Conservation (phyloP, 64 coral and sea anemone genomes). For the Dendronephthya gigantea region DNA sequence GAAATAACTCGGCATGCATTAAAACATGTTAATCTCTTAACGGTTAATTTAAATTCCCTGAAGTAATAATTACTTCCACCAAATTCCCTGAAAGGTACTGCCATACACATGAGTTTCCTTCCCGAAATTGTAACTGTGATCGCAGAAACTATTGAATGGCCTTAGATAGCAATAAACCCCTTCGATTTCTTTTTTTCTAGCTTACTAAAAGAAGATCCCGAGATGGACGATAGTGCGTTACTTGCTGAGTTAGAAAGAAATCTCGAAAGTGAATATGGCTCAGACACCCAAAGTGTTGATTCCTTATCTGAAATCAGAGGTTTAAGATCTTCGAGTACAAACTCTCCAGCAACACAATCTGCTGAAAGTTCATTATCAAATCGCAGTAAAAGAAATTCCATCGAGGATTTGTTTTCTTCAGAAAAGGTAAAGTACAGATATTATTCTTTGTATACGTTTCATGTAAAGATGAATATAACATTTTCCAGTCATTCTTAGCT, state of each 20-base stretch:
- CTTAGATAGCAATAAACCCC: no score
- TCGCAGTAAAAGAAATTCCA: constrained; percentile 4
- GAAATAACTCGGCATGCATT: no score
- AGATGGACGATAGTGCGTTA: not conserved
- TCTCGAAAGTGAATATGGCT: constrained; percentile 16
- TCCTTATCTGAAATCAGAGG: not conserved
- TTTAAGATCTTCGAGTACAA: not conserved
- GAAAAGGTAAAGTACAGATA: constrained; percentile 10
- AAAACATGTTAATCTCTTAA: no score
- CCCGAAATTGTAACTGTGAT: no score
- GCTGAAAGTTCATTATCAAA: not conserved
- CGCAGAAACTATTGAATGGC: no score
- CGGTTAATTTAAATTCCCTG: no score
- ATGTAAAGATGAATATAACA: no score
- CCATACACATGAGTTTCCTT: no score
- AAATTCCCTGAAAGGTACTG: no score
- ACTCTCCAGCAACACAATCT: not conserved
- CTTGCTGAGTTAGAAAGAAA: constrained; percentile 17
- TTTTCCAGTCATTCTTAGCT: no score
- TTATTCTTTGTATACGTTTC: no score
- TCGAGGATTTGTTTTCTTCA: not conserved
- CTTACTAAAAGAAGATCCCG: not conserved
- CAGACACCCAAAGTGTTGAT: constrained; percentile 12
- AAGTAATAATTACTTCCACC: no score
- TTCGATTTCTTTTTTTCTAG: not conserved